Base-by-base conservation (phyloP, 2,113 vertebrate genomes). In the Chamaetylas fuelleborni region DNA sequence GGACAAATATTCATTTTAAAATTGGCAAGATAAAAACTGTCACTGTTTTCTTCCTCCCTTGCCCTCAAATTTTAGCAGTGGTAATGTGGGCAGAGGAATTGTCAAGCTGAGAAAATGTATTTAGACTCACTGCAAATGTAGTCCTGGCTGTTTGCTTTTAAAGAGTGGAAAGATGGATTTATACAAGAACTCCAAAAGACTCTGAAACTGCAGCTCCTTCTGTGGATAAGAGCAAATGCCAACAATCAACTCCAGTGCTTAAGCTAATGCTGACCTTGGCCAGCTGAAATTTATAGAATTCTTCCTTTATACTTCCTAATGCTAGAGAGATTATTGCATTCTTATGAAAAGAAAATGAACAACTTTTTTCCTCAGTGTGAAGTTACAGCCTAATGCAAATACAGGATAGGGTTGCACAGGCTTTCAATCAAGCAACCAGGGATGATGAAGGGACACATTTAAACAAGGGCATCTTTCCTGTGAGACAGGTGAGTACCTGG, bases 1-100 rank as follows among this genome's bases (percentile, higher is more conserved):
- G 87, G 50, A 65, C 9, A 85, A 81, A 77, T 88, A 77, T 92
- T 95, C 45, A 77, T 87, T 90, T 72, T 50, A 92, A 87, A 95
- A 50, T 47, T 81, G 84, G 42, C 54, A 73, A 72, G 66, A 80
- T 71, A 93, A 70, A 79, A 92, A n/a, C 62, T 48, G n/a, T 65
- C 50, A 57, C 19, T 6, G 6, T 66, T 90, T 83, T 42, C 34
- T 54, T 83, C 22, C 8, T 19, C 50, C 33, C 8, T 79, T 72
- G 25, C n/a, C 74, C 54, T 92, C 50, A 70, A 10, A 86, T 81
- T 94, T 93, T 86, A 78, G 33, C 72, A 67, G 71, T 22, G 34
- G 50, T 22, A 58, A 53, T 51, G 9, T 73, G 74, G 79, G 51
- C 42, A 90, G 71, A 92, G 58, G 48, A 85, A 60, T 28, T 36